Evolutionary conservation across 2,797 vertebrate species (phyloP), one percentile per base, ranked within the genome.

Genomic region (Acanthornis magna): DNA sequence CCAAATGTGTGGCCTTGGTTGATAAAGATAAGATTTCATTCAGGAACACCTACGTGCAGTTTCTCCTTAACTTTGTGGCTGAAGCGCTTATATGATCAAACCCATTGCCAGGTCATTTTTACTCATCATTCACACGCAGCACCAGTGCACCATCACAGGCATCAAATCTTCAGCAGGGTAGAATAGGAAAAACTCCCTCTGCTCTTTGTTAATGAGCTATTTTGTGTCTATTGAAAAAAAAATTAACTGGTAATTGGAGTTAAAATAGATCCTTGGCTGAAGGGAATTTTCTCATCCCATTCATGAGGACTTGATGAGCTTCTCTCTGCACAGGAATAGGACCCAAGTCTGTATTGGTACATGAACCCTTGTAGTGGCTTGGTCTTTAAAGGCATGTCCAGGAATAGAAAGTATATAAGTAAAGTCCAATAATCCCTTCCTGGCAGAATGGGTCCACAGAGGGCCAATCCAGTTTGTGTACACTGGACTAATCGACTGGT

Each of bases 1-100:
- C 79, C 76, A 92, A 92, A 95, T 88, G 82, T 85, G 68, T 85
- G 68, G n/a, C 75, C 74, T 93, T 87, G 71, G 87, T 81, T 89
- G 86, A 70, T 60, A 60, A 81, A 91, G 68, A 42, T 63, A 79
- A 71, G 36, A 54, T 82, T 93, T 82, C 5, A 26, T 70, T 93
- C 42, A 67, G 71, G 60, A 89, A 91, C 60, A 67, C 27, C n/a
- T 43, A 3, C 4, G 8, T 87, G 30, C 34, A 78, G 15, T 34
- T 70, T 66, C 47, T 68, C 38, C 51, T 75, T 50, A 73, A 53
- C 63, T 94, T 48, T 40, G 67, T 38, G 58, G 63, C 55, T 71
- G 77, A 63, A 63, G 16, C 26, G 38, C 23, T 66, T 34, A 40
- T 62, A 81, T 40, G 79, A 26, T 77, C 53, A 61, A 61, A 32